Conservation (phyloP, 23 tunicate genomes). For the Ascidia mentula region DNA sequence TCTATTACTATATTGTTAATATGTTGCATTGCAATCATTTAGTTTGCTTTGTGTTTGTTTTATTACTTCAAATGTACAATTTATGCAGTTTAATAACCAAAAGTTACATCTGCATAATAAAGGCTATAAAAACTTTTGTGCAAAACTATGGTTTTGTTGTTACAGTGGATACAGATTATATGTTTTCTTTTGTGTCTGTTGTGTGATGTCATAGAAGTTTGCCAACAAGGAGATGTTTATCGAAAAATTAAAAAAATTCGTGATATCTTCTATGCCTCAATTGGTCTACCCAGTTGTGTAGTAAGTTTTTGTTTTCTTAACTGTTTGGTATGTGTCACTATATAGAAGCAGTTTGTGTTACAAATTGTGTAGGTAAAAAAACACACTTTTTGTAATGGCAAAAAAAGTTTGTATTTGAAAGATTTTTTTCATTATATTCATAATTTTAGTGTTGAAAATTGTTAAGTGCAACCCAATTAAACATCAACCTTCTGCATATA, state of each 20-base stretch:
- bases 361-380: too few species aligned
- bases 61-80: too few species aligned
- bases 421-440: too few species aligned
- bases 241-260: background rate
- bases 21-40: background rate
- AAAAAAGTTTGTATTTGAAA: too few species aligned
- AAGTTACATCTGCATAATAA: too few species aligned
- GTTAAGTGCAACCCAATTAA: too few species aligned
- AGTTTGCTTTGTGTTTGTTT: background rate
- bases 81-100: too few species aligned
- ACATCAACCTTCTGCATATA: too few species aligned
- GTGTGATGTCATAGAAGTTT: conserved; percentile 4
- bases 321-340: background rate
- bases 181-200: conserved; percentile 37
- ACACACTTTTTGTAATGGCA: too few species aligned
- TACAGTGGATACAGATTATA: conserved; percentile 22
- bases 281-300: conserved; percentile 26
- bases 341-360: too few species aligned
- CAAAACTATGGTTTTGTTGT: background rate
- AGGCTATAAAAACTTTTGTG: too few species aligned
- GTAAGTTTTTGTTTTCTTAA: background rate
- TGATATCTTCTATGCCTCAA: conserved; percentile 19
- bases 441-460: too few species aligned
- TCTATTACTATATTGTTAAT: background rate
- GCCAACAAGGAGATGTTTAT: background rate